These are phyloP conservation scores for Fistularia tabacaria DNA, from an alignment of 2,797 vertebrate species.

Conservation along the genomic window DNA sequence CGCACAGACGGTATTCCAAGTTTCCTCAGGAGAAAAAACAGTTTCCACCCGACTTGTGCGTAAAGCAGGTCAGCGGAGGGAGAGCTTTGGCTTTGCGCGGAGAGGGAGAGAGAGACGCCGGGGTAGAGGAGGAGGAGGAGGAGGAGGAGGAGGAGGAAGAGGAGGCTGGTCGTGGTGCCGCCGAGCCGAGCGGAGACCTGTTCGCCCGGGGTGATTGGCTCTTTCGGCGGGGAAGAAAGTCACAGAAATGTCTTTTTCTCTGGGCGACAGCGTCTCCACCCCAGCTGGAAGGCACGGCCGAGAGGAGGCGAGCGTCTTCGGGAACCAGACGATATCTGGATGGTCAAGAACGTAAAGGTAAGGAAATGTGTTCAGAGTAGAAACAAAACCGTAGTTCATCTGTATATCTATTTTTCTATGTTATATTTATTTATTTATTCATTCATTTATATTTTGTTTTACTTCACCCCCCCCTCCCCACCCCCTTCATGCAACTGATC, in stretches of 20 bases:
- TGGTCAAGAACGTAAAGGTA: conserved; percentile 56
- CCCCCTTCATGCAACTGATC: too few species aligned
- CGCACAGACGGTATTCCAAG: conserved; percentile 35
- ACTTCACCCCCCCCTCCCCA: too few species aligned
- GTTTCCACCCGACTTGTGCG: conserved; percentile 18
- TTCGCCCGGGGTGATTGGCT: conserved; percentile 36
- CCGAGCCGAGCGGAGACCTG: conserved; percentile 25
- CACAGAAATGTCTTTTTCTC: conserved; percentile 38
- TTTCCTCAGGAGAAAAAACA: conserved; percentile 38
- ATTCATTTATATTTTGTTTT: too few species aligned
- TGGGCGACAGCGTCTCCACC: conserved; percentile 39
- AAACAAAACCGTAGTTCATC: too few species aligned
- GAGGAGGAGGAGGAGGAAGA: background rate
- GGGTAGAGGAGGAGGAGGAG: background rate
- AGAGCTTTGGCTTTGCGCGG: conserved; percentile 25
- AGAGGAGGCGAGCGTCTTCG: conserved; percentile 41
- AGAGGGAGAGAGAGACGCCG: conserved; percentile 16
- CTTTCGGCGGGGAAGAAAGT: conserved; percentile 51
- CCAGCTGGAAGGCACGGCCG: conserved; percentile 45
- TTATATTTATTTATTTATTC: too few species aligned
- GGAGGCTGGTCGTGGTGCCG: conserved; percentile 23
- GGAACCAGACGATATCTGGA: conserved; percentile 43
- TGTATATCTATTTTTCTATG: too few species aligned
- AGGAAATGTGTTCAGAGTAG: background rate
- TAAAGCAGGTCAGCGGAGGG: background rate